Conservation (phyloP, 2,888 invertebrate genomes). For the Spisula subtruncata region DNA sequence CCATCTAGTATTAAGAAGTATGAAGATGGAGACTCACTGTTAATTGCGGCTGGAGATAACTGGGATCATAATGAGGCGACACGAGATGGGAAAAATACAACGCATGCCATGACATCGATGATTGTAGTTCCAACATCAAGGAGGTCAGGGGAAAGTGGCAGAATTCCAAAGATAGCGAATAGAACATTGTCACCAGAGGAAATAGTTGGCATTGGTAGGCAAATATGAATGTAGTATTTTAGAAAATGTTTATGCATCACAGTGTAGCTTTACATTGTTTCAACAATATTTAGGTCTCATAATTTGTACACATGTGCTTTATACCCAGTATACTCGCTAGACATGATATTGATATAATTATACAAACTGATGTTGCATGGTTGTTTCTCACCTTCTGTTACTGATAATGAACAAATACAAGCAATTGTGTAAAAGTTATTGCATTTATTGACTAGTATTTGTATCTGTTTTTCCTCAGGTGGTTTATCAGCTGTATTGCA, state of each 20-base stretch:
- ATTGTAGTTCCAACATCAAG: slow-evolving; percentile 6
- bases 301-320: too few relatives aligned
- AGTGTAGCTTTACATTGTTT: too few relatives aligned
- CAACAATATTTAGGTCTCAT: too few relatives aligned
- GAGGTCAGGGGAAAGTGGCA: not conserved
- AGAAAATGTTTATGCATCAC: not conserved
- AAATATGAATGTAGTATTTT: not conserved
- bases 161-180: not conserved
- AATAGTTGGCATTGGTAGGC: not conserved
- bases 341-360: too few relatives aligned
- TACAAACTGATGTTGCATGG: too few relatives aligned
- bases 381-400: too few relatives aligned
- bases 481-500: not conserved
- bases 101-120: slow-evolving; percentile 46
- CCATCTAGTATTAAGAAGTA: not conserved
- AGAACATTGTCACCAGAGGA: not conserved
- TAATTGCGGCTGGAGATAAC: slow-evolving; percentile 47
- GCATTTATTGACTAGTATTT: not conserved
- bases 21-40: slow-evolving; percentile 22
- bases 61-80: slow-evolving; percentile 53
- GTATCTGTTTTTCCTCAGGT: not conserved
- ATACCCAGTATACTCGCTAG: too few relatives aligned
- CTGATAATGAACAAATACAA: too few relatives aligned
- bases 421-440: too few relatives aligned
- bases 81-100: slow-evolving; percentile 38